Base-by-base conservation (phyloP, 2,113 vertebrate species). In the Gulo gulo region DNA sequence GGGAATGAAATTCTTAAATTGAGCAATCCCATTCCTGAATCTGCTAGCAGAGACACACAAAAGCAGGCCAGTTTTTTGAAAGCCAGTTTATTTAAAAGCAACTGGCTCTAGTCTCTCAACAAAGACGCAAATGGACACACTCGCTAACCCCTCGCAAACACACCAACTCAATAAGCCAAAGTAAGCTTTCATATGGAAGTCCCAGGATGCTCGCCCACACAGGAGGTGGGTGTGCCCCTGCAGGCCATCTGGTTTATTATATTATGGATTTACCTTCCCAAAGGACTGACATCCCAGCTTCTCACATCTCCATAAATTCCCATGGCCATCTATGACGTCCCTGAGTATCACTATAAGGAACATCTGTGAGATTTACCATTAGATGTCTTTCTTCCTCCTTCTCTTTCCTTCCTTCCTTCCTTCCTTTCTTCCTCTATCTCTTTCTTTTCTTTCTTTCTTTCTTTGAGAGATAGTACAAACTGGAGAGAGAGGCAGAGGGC, bases 31-130 rank as follows among this genome's bases (percentile, higher is more conserved):
- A 5, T 31, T 91, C 79, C 21, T 67, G 36, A 36, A 47, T 36
- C 47, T 31, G 20, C 21, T 76, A 50, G 31, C 16, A 83, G 42
- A 52, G 5, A 61, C 10, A 31, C 92, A 85, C 6, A 71, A 2
- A 55, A 96, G 59, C 55, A 57, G 24, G 23, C n/a, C 11, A 20
- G 7, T 20, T 92, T 93, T 83, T 65, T 26, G 47, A 90, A 83
- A 76, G 24, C 12, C 16, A 9, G 3, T 23, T 45, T 74, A 45
- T 29, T 90, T 79, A 86, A 86, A 94, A 55, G 11, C 31, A 39
- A 63, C 12, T 47, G 45, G 6, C 74, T 61, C 16, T 65, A 59
- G 47, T 2, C 78, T 34, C 31, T 39, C 76, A 91, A 15, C 34
- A 81, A 88, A 97, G 78, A 83, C 9, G 26, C 50, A 95, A 16